Conservation (phyloP, 2,797 vertebrate species). For the Sebastes vulpes region DNA sequence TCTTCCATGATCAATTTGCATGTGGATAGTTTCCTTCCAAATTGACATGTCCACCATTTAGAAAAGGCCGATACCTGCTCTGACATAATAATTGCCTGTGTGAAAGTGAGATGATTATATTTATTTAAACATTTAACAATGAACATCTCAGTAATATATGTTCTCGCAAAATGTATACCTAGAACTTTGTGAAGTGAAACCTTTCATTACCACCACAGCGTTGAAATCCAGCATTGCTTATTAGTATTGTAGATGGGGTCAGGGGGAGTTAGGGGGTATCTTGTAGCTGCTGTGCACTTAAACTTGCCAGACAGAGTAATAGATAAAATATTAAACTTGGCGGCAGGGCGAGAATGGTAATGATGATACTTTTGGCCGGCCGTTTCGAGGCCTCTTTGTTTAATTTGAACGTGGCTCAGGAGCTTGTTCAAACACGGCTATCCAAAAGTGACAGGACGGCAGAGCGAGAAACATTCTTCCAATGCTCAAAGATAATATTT, state of each 20-base stretch:
- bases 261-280: conserved; percentile 52
- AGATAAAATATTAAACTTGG: conserved; percentile 79
- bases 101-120: conserved; percentile 39
- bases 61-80: conserved; percentile 27
- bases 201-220: conserved; percentile 43
- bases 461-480: conserved; percentile 37
- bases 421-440: conserved; percentile 61
- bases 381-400: conserved; percentile 69
- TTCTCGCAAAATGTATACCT: conserved; percentile 18
- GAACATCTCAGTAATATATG: conserved; percentile 33
- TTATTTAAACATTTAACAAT: conserved; percentile 57
- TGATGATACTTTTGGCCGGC: conserved; percentile 75
- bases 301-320: conserved; percentile 73
- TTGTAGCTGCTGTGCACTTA: conserved; percentile 68
- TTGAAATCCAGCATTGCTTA: conserved; percentile 49
- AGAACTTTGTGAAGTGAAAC: conserved; percentile 40
- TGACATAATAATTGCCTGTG: conserved; percentile 51
- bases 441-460: conserved; percentile 60
- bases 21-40: conserved; percentile 21
- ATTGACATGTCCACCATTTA: conserved; percentile 25
- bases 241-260: conserved; percentile 59
- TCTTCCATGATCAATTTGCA: conserved; percentile 45
- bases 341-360: conserved; percentile 66
- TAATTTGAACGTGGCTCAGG: conserved; percentile 72
- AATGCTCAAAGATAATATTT: conserved; percentile 56